phyloP scores from a whole-genome alignment of 2,888 invertebrate species.

The Eutolmus rufibarbis region DNA sequence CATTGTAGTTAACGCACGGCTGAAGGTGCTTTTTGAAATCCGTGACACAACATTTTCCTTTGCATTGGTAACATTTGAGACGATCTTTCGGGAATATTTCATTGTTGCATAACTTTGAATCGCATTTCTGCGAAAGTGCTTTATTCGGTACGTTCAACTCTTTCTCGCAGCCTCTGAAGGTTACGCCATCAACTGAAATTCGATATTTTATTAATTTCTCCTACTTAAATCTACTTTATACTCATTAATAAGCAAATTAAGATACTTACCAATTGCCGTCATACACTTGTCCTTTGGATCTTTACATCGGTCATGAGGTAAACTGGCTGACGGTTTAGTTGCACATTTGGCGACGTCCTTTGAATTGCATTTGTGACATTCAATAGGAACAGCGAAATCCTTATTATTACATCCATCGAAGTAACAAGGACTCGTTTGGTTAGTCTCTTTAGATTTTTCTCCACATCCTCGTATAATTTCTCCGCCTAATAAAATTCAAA shows the following conservation, averaged over 20 bases:
- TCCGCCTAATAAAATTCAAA: conserved; percentile 48
- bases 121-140: conserved; percentile 51
- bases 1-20: conserved; percentile 21
- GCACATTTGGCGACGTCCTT: not conserved
- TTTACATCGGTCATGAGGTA: not conserved
- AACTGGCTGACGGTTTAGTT: not conserved
- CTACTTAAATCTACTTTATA: not conserved
- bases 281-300: not conserved
- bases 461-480: conserved; percentile 48
- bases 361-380: not conserved
- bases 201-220: not conserved
- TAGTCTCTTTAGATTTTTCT: not conserved
- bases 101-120: conserved; percentile 54
- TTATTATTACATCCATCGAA: not conserved
- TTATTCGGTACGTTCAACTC: conserved; percentile 23
- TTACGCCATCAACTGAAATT: conserved; percentile 44
- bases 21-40: not conserved
- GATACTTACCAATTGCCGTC: not conserved
- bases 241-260: not conserved
- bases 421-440: not conserved
- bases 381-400: not conserved
- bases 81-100: conserved; percentile 52
- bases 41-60: conserved; percentile 6
- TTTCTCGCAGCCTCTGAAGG: conserved; percentile 53
- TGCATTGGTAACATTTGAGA: conserved; percentile 40